These are phyloP conservation scores for Pimpla rufipes DNA, from an alignment of 2,888 invertebrate species.

Conservation along the genomic window DNA sequence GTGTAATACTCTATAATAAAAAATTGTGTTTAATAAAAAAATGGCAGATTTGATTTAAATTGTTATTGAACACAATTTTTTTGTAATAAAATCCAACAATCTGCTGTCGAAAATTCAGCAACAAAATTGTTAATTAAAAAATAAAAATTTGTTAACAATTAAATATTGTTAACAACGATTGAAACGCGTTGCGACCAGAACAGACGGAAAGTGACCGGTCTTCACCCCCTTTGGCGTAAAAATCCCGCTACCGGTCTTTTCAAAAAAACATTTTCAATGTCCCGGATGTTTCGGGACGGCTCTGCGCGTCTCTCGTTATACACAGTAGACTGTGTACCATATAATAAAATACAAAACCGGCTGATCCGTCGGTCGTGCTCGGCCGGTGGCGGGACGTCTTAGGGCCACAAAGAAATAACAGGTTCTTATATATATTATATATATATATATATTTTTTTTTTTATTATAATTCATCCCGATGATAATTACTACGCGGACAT, in stretches of 20 bases:
- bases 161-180: background rate
- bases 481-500: background rate
- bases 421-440: slow-evolving; percentile 8
- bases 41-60: background rate
- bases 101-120: no score
- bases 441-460: slow-evolving; percentile 9
- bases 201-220: background rate
- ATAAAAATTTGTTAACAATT: background rate
- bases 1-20: background rate
- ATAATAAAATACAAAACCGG: background rate
- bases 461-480: slow-evolving; percentile 28
- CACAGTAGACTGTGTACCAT: slow-evolving; percentile 30
- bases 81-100: no score
- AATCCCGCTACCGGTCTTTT: slow-evolving; percentile 24
- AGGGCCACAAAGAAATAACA: slow-evolving; percentile 41
- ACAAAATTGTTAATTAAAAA: background rate
- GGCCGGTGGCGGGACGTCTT: slow-evolving; percentile 58
- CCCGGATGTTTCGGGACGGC: slow-evolving; percentile 56
- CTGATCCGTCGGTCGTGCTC: slow-evolving; percentile 50
- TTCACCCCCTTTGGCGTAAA: background rate
- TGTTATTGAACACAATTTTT: background rate
- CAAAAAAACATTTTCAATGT: slow-evolving; percentile 52
- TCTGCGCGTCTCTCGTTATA: slow-evolving; percentile 11
- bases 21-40: no score
- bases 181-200: background rate